A percentile compares a stretch with the other conserved stretches of the same genome.
phyloP scores from a whole-genome alignment of 2,888 invertebrate genomes.

The Tachina lurida region DNA sequence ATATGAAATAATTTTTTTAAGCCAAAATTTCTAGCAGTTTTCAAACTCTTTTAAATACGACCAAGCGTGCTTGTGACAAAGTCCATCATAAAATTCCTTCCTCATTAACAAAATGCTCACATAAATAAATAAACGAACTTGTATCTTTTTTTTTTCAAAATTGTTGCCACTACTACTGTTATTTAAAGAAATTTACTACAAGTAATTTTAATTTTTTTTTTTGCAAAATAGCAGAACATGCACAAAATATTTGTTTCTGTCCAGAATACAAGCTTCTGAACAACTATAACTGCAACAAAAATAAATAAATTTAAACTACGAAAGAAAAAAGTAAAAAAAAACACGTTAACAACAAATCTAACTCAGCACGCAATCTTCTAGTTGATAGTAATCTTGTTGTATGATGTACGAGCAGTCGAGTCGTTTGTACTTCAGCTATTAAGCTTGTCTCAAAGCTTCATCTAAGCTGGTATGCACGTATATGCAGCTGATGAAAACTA shows the following conservation, averaged over 20 bases:
- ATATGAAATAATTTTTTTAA: too few relatives aligned
- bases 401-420: constrained; percentile 6
- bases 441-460: constrained; percentile 51
- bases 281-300: constrained; percentile 17
- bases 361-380: constrained; percentile 65
- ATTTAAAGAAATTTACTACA: not conserved
- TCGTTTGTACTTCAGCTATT: constrained; percentile 5
- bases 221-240: constrained; percentile 49
- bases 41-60: not conserved
- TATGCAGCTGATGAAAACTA: constrained; percentile 37
- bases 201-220: constrained; percentile 1
- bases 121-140: not conserved
- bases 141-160: not conserved
- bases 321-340: constrained; percentile 27
- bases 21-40: too few relatives aligned
- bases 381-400: constrained; percentile 58
- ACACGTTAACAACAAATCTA: constrained; percentile 64
- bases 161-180: constrained; percentile 7
- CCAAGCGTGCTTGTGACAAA: too few relatives aligned
- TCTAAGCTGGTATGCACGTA: constrained; percentile 35
- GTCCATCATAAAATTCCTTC: not conserved
- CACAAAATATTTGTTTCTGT: constrained; percentile 62
- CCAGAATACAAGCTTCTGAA: constrained; percentile 50
- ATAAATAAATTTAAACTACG: not conserved
- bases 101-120: constrained; percentile 21